Evolutionary conservation across 2,797 vertebrate species (phyloP).

Genomic region (Hoplostethus mediterraneus): DNA sequence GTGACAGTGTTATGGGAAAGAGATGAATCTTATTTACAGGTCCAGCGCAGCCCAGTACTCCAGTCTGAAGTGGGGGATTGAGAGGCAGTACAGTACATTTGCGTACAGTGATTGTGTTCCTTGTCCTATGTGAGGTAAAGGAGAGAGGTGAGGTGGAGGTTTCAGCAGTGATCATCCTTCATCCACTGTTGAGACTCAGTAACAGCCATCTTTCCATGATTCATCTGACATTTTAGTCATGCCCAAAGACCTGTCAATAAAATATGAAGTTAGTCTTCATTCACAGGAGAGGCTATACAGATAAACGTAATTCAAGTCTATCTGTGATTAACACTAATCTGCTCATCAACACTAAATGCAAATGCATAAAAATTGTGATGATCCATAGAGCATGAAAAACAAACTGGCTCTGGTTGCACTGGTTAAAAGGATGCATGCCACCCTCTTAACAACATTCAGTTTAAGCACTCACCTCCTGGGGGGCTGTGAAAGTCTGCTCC

Average conservation of each 20-base stretch:
- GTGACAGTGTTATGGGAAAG: constrained; percentile 71
- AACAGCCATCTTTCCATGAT: constrained; percentile 95
- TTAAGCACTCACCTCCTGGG: constrained; percentile 83
- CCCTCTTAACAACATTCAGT: background rate
- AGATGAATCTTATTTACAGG: constrained; percentile 58
- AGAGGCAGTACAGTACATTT: constrained; percentile 56
- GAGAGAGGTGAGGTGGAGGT: constrained; percentile 37
- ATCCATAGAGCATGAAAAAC: background rate
- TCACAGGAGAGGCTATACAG: background rate
- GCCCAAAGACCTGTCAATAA: constrained; percentile 84
- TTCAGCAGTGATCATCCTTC: constrained; percentile 66
- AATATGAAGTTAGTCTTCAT: constrained; percentile 27
- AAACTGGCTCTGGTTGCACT: background rate
- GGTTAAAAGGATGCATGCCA: background rate
- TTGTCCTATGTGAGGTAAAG: constrained; percentile 46
- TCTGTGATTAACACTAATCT: background rate
- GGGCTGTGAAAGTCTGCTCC: constrained; percentile 85
- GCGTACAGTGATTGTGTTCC: constrained; percentile 44
- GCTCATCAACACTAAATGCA: background rate
- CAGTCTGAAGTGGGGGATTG: constrained; percentile 81
- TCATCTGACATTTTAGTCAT: constrained; percentile 87
- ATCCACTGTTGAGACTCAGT: constrained; percentile 79
- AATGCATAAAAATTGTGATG: background rate
- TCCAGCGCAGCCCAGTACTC: constrained; percentile 77
- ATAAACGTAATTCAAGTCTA: background rate